phyloP scores from a whole-genome alignment of 30 jellyfish, hydroid and myxozoan genomes.

The Pelagia noctiluca region DNA sequence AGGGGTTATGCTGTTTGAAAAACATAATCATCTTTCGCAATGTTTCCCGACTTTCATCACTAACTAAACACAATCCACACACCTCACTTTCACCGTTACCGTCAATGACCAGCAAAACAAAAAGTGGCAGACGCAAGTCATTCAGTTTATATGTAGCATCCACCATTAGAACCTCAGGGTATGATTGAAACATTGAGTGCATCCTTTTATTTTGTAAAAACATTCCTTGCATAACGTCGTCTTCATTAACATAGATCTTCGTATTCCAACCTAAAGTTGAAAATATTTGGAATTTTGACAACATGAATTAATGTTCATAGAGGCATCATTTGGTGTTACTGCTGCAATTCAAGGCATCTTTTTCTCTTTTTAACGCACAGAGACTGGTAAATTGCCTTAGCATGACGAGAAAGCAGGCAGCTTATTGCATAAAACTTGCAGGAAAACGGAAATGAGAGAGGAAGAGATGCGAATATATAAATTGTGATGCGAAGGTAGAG shows the following conservation, averaged over 20 bases:
- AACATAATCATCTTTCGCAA: background rate
- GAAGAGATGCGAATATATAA: constrained; percentile 2
- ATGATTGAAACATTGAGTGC: constrained; percentile 20
- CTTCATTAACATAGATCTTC: constrained; percentile 16
- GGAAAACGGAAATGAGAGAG: constrained; percentile 2
- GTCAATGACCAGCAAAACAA: constrained; percentile 48
- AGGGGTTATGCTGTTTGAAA: constrained; percentile 26
- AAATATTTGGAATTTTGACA: background rate
- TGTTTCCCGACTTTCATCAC: constrained; percentile 34
- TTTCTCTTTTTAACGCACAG: background rate
- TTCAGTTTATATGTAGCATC: constrained; percentile 67
- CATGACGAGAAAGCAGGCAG: constrained; percentile 9
- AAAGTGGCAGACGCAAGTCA: constrained; percentile 41
- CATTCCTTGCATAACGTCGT: constrained; percentile 28
- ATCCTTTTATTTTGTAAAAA: constrained; percentile 45
- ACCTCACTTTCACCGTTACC: constrained; percentile 62
- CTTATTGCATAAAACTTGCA: background rate
- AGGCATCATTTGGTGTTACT: constrained; percentile 5
- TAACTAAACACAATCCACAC: constrained; percentile 15
- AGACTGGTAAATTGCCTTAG: constrained; percentile 5
- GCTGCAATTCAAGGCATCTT: constrained; percentile 2
- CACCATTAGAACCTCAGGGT: constrained; percentile 45
- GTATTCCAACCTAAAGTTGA: constrained; percentile 33
- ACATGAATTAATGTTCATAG: background rate
- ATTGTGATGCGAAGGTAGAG: background rate